Base-by-base conservation (phyloP, 2,797 vertebrate species). In the Nyctalus aviator region DNA sequence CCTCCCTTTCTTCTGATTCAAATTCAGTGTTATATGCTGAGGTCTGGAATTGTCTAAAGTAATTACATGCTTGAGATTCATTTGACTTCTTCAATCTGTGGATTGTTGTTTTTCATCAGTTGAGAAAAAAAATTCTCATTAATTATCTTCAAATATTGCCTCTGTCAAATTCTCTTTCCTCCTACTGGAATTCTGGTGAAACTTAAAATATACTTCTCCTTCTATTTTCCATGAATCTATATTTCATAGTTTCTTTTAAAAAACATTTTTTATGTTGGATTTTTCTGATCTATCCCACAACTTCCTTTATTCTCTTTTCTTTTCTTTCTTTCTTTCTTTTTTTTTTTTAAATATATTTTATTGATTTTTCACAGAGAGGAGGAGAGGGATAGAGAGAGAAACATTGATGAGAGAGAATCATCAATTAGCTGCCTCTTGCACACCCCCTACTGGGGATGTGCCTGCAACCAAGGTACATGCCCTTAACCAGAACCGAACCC, bases 61-160 rank as follows among this genome's bases (percentile, higher is more conserved):
- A 84, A 77, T 75, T 82, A 53, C 15, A 23, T 75, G 20, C 25
- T 86, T 81, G n/a, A 92, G 76, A 75, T 87, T 71, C 6, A 46
- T 84, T 88, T 86, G 71, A 30, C 64, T 94, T 95, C 57, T 79
- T 81, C 23, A 91, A 35, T 87, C 27, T n/a, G 12, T 87, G 41
- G 27, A 69, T 57, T 79, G 8, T 13, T 79, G 21, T 48, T 83
- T 91, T 92, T 72, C 37, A 90, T 92, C 8, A 79, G 73, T 71
- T 75, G 73, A 88, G 11, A 32, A 71, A 72, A 55, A 69, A 88
- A 53, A 13, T 41, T 93, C 27, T 95, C 30, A 62, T 77, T 64
- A 66, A 55, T 57, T 90, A 13, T 59, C 12, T 83, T 86, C 32
- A 75, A 75, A 71, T 95, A 79, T 46, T 79, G n/a, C n/a, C 62